Percentiles rank a stretch among this genome's conserved stretches.
phyloP scores from a whole-genome alignment of 2,113 vertebrate genomes.

The Silurus glanis region DNA sequence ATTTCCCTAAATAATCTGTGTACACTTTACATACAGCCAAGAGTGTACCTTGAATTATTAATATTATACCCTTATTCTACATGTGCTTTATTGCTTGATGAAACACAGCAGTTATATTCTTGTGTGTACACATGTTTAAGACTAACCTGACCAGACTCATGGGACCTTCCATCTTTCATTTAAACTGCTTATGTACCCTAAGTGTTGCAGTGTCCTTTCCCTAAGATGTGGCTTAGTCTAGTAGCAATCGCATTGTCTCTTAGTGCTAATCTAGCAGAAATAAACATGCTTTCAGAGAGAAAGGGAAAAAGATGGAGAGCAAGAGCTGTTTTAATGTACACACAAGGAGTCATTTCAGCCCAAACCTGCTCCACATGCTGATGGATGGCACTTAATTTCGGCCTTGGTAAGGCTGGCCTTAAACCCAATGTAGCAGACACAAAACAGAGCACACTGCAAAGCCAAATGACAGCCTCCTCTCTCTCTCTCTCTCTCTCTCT shows the following conservation, averaged over 20 bases:
- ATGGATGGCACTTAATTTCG: slow-evolving; percentile 55
- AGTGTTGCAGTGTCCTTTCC: neutral
- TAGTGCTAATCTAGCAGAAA: slow-evolving; percentile 43
- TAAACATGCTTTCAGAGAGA: slow-evolving; percentile 50
- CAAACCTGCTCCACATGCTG: slow-evolving; percentile 44
- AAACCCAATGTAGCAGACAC: slow-evolving; percentile 33
- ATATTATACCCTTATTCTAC: neutral
- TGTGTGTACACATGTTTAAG: slow-evolving; percentile 3
- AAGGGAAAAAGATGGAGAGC: slow-evolving; percentile 33
- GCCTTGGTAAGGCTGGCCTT: slow-evolving; percentile 43
- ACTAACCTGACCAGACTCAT: slow-evolving; percentile 11
- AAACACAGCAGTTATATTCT: slow-evolving; percentile 3
- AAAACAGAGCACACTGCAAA: slow-evolving; percentile 29
- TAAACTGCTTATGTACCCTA: neutral
- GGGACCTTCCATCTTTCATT: neutral
- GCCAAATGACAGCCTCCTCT: slow-evolving; percentile 4
- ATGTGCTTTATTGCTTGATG: slow-evolving; percentile 2
- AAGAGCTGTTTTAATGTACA: slow-evolving; percentile 47
- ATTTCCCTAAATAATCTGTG: slow-evolving; percentile 26
- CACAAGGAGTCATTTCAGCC: slow-evolving; percentile 49
- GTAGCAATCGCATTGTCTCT: slow-evolving; percentile 41
- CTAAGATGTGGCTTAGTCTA: neutral
- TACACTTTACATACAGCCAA: neutral
- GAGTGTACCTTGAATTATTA: neutral
- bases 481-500: neutral